Base-by-base conservation (phyloP, 2,113 vertebrate genomes). In the Neotoma lepida region DNA sequence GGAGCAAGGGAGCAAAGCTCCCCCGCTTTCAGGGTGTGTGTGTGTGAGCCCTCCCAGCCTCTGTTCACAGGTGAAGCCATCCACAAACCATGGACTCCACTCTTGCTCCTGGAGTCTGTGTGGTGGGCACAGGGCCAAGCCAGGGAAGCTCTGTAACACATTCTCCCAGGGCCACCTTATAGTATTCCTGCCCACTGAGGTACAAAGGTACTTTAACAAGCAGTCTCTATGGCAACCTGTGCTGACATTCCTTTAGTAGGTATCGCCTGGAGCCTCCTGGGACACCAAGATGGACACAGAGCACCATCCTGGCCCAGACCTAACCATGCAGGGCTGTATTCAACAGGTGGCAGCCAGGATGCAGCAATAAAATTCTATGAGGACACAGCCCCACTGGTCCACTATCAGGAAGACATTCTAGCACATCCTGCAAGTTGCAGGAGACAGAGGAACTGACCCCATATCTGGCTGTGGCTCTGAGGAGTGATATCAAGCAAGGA, bases 81-180 rank as follows among this genome's bases (percentile, higher is more conserved):
- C 5, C 24, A 18, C 0, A 44, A 4, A 63, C 24, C 18, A 10
- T 9, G 17, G 56, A 24, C 63, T 35, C 26, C 39, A 39, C 64
- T 35, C 15, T 39, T 10, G 18, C 13, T 18, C 49, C 56, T 51
- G 2, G 2, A 8, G 22, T 41, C 92, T 2, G 2, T 0, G 0
- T 0, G 12, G 30, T 0, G 46, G 68, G 22, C 46, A 3, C 33
- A 49, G 20, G 0, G 66, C 46, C 24, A 46, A 20, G n/a, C 0
- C 28, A 56, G 41, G 76, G 4, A n/a, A n/a, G 17, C 5, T 63
- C 89, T 64, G 33, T 54, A 44, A 13, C 3, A 56, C 20, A 70
- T 66, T 24, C 91, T 85, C n/a, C 26, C 28, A 3, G 18, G 70
- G 33, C 24, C n/a, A 18, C 1, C 1, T 0, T 30, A 15, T 17